phyloP scores from a whole-genome alignment of 2,888 invertebrate species.

The Epinotia nisella region DNA sequence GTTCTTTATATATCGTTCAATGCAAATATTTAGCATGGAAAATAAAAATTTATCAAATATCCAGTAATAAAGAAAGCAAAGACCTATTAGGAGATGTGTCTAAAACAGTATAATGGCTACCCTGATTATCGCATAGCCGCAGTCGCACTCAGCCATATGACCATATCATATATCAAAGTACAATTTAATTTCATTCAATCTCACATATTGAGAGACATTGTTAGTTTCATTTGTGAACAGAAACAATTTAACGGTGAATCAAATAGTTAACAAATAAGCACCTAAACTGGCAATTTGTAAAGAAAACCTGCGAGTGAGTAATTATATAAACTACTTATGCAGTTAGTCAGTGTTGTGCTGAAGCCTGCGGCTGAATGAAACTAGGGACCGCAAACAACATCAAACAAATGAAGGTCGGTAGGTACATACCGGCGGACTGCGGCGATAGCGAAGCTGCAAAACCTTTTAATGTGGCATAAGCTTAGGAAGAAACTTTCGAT shows the following conservation, averaged over 20 bases:
- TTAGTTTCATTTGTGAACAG: slow-evolving; percentile 13
- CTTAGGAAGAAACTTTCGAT: background rate
- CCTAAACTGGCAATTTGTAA: too few relatives aligned
- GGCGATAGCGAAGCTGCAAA: background rate
- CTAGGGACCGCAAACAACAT: background rate
- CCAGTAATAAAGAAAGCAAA: background rate
- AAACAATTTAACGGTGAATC: background rate
- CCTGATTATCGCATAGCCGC: slow-evolving; percentile 34
- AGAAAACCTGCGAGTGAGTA: too few relatives aligned
- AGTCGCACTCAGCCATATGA: slow-evolving; percentile 40
- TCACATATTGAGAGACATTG: slow-evolving; percentile 13
- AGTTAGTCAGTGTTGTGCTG: background rate
- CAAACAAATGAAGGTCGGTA: background rate
- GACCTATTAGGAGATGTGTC: background rate
- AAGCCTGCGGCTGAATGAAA: background rate
- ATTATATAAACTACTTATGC: background rate
- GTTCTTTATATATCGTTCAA: background rate
- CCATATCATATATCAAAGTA: slow-evolving; percentile 40
- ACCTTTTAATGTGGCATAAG: too few relatives aligned
- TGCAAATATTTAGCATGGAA: background rate
- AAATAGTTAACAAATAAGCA: too few relatives aligned
- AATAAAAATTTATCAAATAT: background rate
- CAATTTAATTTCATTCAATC: slow-evolving; percentile 36
- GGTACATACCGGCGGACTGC: background rate
- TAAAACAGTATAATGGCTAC: background rate